Base-by-base conservation (phyloP, 2,797 vertebrate species). In the Myotis pilosus region DNA sequence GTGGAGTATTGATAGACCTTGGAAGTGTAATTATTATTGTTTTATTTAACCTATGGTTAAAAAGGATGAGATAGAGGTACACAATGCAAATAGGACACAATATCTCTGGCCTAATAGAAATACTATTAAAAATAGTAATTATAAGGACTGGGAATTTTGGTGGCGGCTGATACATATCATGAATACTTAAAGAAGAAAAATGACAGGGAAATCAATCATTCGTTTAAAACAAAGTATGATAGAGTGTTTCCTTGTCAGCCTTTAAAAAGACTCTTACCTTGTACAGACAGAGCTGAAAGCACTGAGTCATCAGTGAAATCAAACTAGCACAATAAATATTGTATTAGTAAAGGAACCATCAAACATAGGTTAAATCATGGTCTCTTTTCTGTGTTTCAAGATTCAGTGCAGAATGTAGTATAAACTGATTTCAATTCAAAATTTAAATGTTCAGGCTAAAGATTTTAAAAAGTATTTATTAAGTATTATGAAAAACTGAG, bases 281-380 rank as follows among this genome's bases (percentile, higher is more conserved):
- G 33, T 75, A 10, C 8, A 49, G 9, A 66, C 53, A 76, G 25
- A 92, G 20, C 28, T 60, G 33, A 92, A 87, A 90, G 16, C 28
- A 66, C 4, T 44, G 33, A 60, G 4, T 76, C 28, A 91, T 25
- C 36, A 82, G 23, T 47, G 62, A 88, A 90, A 53, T 71, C 19
- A 95, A 89, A 84, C 76, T 51, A 87, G 38, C 74, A 64, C 28
- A 66, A 79, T 82, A 91, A 82, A 10, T 68, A 64, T 11, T 81
- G 30, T 30, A 38, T 53, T 79, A 3, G 25, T 30, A 83, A 92
- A 68, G 49, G 8, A 41, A 36, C 13, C 13, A 87, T 8, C 16
- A 68, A 91, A 91, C 84, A 49, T 49, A 76, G 4, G 20, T 33
- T 89, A 78, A 82, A 53, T 75, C 30, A 23, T 51, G 9, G 5